These are phyloP conservation scores for Drosophila sechellia DNA, from an alignment of 1,140 invertebrate species.

Conservation along the genomic window DNA sequence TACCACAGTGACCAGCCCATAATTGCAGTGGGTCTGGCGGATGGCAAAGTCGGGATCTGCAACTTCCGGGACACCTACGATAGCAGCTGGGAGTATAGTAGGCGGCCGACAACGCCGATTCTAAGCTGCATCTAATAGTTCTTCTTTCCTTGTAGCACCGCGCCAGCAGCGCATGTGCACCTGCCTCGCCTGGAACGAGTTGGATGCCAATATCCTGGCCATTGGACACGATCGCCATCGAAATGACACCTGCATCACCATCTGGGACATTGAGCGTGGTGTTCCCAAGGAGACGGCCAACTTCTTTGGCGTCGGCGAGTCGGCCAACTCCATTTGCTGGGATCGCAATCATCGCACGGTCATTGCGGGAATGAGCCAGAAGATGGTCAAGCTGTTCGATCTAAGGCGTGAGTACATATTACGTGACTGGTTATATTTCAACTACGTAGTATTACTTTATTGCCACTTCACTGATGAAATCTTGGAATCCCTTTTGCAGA, in stretches of 20 bases:
- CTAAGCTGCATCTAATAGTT: neutral
- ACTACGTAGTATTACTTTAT: neutral
- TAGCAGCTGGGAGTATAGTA: conserved; percentile 81
- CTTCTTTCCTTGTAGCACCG: conserved; percentile 86
- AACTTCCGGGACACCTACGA: conserved; percentile 89
- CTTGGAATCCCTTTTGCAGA: conserved; percentile 85
- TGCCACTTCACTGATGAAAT: neutral
- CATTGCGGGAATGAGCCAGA: conserved; percentile 94
- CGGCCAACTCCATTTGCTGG: conserved; percentile 94
- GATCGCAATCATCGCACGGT: conserved; percentile 91
- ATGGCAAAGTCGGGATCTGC: conserved; percentile 93
- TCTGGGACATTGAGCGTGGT: conserved; percentile 90
- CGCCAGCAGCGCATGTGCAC: conserved; percentile 93
- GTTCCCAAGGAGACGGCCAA: conserved; percentile 71
- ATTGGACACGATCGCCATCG: conserved; percentile 94
- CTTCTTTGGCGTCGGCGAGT: conserved; percentile 90
- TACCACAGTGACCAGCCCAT: conserved; percentile 87
- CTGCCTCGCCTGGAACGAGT: conserved; percentile 94
- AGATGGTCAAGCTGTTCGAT: conserved; percentile 95
- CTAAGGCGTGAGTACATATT: conserved; percentile 89
- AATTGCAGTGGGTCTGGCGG: conserved; percentile 93
- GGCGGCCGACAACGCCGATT: neutral
- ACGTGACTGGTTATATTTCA: too few relatives aligned
- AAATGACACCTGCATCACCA: conserved; percentile 91
- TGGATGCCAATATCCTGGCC: conserved; percentile 92